Percentiles rank a stretch among this genome's conserved stretches.
Conservation (phyloP, 2,113 vertebrate genomes). For the Sapajus apella region DNA sequence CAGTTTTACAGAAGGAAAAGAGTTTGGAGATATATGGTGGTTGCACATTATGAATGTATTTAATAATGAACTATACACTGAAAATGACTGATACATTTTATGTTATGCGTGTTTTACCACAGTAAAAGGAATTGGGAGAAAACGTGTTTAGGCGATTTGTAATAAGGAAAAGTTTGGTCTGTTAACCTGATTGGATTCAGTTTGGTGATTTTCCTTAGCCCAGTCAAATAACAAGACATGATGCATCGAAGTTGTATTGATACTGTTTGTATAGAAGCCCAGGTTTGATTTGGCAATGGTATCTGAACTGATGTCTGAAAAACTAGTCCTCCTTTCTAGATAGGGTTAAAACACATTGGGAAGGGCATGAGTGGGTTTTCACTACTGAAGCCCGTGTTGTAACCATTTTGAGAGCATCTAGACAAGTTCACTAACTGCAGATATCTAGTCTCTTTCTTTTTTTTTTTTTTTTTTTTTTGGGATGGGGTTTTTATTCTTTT, state of each 20-base stretch:
- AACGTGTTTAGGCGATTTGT: background rate
- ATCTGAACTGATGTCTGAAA: background rate
- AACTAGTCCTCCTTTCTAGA: background rate
- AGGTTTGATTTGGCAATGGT: background rate
- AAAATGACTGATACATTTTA: background rate
- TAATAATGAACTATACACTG: background rate
- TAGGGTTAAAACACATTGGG: background rate
- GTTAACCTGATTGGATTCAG: background rate
- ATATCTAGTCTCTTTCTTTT: background rate
- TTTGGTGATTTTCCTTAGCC: conserved; percentile 1
- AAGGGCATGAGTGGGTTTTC: background rate
- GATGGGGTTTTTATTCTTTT: too few species aligned
- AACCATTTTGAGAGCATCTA: background rate
- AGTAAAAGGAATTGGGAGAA: background rate
- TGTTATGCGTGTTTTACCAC: background rate
- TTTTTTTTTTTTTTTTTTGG: too few species aligned
- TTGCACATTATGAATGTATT: background rate
- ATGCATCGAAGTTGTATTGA: background rate
- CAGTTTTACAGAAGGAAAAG: background rate
- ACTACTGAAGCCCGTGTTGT: background rate
- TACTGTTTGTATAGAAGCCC: background rate
- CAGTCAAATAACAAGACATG: background rate
- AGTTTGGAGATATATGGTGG: background rate
- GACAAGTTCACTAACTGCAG: background rate
- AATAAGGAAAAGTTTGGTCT: background rate